Evolutionary conservation across 2,888 invertebrate species (phyloP).

Genomic region (Ctenicera cuprea): DNA sequence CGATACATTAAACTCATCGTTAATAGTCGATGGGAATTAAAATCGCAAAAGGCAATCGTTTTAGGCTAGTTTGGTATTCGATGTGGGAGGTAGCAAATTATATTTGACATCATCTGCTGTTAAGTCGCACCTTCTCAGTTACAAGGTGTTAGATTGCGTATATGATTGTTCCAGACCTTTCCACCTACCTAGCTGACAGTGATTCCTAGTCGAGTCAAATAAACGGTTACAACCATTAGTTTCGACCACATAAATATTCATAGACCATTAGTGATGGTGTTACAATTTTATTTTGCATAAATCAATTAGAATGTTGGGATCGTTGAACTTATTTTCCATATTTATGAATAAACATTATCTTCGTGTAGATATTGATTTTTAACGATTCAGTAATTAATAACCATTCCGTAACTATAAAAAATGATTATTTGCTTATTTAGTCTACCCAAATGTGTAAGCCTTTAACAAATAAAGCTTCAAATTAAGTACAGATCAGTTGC

Average conservation of each 20-base stretch:
- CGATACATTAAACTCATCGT: not conserved
- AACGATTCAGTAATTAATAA: too few species aligned
- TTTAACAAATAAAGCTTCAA: too few species aligned
- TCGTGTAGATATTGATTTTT: not conserved
- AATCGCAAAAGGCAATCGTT: slow-evolving; percentile 27
- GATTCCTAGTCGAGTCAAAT: slow-evolving; percentile 20
- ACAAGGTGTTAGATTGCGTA: slow-evolving; percentile 47
- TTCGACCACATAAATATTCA: slow-evolving; percentile 19
- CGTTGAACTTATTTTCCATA: slow-evolving; percentile 16
- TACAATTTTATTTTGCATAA: slow-evolving; percentile 36
- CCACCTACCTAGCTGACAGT: slow-evolving; percentile 40
- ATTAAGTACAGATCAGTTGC: too few species aligned
- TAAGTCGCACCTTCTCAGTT: slow-evolving; percentile 44
- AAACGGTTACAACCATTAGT: slow-evolving; percentile 36
- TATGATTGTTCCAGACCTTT: slow-evolving; percentile 41
- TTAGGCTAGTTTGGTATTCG: slow-evolving; percentile 34
- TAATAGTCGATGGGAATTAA: slow-evolving; percentile 18
- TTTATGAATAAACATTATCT: not conserved
- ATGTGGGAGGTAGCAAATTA: slow-evolving; percentile 43
- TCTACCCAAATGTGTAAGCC: too few species aligned
- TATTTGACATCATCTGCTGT: slow-evolving; percentile 40
- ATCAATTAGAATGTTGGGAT: slow-evolving; percentile 2
- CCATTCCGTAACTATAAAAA: too few species aligned
- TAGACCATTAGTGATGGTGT: slow-evolving; percentile 15
- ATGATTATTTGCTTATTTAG: too few species aligned